A percentile compares a stretch with the other conserved stretches of the same genome.
phyloP scores from a whole-genome alignment of 1,140 invertebrate genomes.

The Muscidifurax raptorellus region DNA sequence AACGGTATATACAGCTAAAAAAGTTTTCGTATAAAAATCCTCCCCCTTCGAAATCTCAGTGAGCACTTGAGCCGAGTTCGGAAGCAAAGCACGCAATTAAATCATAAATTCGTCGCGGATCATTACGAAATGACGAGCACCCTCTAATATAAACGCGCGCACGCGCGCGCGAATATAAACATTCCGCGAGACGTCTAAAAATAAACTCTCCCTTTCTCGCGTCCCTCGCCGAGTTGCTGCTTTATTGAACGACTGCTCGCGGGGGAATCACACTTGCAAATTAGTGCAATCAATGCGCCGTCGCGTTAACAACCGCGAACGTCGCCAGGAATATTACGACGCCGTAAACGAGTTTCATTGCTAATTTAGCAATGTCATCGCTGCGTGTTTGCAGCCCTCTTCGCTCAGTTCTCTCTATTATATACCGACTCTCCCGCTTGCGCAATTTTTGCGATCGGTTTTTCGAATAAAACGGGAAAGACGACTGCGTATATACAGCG shows the following conservation, averaged over 20 bases:
- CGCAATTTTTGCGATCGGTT: background rate
- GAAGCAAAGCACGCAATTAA: background rate
- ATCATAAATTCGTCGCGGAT: conserved; percentile 26
- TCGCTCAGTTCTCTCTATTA: conserved; percentile 30
- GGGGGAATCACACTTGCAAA: conserved; percentile 43
- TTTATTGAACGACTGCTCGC: conserved; percentile 10
- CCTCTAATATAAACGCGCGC: background rate
- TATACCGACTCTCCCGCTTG: background rate
- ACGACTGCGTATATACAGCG: too few species aligned
- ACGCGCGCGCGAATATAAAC: conserved; percentile 13
- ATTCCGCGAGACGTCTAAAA: conserved; percentile 32
- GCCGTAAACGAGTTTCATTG: conserved; percentile 54
- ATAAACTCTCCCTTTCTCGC: conserved; percentile 13
- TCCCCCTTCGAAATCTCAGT: too few species aligned
- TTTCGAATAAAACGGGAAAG: background rate
- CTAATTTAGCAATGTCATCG: conserved; percentile 61
- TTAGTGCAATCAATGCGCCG: conserved; percentile 48
- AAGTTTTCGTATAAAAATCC: too few species aligned
- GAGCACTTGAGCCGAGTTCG: too few species aligned
- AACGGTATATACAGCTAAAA: too few species aligned
- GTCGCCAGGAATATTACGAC: conserved; percentile 42
- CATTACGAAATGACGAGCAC: conserved; percentile 22
- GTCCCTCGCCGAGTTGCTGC: background rate
- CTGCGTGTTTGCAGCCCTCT: conserved; percentile 51
- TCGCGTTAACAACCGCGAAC: conserved; percentile 42